Evolutionary conservation across 2,113 vertebrate species (phyloP).

Genomic region (Glaucomys volans): DNA sequence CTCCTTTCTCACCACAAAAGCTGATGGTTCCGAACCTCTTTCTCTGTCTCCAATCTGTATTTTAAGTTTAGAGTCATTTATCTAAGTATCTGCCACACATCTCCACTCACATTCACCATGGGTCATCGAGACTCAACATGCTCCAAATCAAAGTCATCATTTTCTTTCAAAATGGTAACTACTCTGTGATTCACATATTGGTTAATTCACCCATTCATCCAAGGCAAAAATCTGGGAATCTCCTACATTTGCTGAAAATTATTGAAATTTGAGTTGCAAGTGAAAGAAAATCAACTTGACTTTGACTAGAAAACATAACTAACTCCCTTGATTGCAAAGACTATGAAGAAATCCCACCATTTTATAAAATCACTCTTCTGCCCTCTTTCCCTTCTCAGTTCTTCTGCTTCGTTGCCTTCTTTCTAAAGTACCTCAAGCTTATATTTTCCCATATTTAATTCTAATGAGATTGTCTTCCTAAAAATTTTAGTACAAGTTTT

Average conservation of each 20-base stretch:
- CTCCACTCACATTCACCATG: background rate
- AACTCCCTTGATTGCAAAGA: background rate
- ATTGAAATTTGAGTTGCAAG: slow-evolving; percentile 9
- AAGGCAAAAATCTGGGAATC: background rate
- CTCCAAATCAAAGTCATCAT: background rate
- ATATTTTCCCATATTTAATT: background rate
- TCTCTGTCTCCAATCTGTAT: background rate
- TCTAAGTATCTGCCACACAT: background rate
- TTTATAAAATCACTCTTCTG: background rate
- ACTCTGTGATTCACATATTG: background rate
- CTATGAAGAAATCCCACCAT: background rate
- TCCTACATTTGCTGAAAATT: background rate
- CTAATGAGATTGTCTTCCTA: background rate
- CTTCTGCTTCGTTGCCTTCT: background rate
- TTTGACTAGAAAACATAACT: background rate
- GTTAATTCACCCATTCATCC: background rate
- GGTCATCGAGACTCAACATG: background rate
- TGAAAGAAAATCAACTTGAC: slow-evolving; percentile 21
- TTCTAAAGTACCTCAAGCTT: background rate
- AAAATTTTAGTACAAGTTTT: background rate
- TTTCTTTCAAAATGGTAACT: background rate
- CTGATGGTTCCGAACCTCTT: background rate
- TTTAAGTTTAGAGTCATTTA: background rate
- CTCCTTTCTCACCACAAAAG: background rate
- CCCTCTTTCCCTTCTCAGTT: background rate